Percentiles rank a stretch among this genome's conserved stretches.
Evolutionary conservation across 2,797 vertebrate genomes (phyloP).

Genomic region (Lophura swinhoii): DNA sequence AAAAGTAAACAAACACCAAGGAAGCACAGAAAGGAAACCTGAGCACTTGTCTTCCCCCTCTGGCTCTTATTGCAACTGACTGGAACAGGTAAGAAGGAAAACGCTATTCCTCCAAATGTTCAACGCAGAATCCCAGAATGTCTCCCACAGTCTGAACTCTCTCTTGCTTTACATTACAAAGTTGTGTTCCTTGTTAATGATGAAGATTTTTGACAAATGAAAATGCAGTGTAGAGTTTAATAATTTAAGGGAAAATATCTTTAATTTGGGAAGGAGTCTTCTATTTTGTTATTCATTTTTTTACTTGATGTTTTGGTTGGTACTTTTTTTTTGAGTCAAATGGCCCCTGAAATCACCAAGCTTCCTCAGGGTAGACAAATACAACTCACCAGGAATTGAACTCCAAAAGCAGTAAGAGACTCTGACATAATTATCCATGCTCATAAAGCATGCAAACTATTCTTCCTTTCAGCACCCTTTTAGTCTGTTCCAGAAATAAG

Average conservation of each 20-base stretch:
- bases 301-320: background rate
- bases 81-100: background rate
- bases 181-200: background rate
- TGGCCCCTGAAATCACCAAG: background rate
- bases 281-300: background rate
- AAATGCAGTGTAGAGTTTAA: background rate
- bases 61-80: background rate
- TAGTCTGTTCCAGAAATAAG: slow-evolving; percentile 45
- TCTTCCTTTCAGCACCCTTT: slow-evolving; percentile 55
- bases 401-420: slow-evolving; percentile 14
- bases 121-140: background rate
- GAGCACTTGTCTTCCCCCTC: background rate
- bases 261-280: background rate
- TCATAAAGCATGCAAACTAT: slow-evolving; percentile 60
- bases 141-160: background rate
- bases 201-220: background rate
- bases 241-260: background rate
- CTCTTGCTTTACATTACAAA: background rate
- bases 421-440: slow-evolving; percentile 42
- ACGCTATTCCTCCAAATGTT: background rate
- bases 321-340: background rate
- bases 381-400: slow-evolving; percentile 24
- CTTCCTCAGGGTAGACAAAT: slow-evolving; percentile 2
- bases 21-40: background rate
- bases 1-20: background rate